Evolutionary conservation across 2,113 vertebrate species (phyloP), one percentile per base, ranked within the genome.

Genomic region (Ceyx margarethae): DNA sequence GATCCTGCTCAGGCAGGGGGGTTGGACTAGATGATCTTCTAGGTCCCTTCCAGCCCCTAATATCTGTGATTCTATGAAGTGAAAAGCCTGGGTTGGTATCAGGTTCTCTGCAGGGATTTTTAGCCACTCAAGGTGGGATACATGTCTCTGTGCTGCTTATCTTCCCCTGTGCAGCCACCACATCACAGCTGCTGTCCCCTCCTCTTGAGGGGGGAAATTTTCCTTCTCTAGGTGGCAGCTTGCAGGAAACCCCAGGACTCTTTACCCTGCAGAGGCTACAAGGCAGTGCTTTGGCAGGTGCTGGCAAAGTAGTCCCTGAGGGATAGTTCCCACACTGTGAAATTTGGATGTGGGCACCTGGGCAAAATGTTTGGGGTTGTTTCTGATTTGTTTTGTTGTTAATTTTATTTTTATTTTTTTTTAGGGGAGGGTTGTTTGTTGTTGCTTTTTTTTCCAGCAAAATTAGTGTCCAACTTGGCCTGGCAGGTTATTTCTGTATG

Each of bases 381-480:
- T 37, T 37, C 37, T 10, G 37, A 37, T 37, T 37, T 37, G 37
- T 37, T 21, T 46, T 46, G 46, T 21, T 21, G 19, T 46, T 9
- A 19, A 8, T 45, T 45, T 15, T 45, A 15, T 15, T 45, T 5
- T 17, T 28, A 42, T 67, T 5, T 37, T 4, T 16, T 26, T 45
- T 72, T 10, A 11, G 37, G 10, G 37, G 37, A 11, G 37, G 37
- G 37, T 35, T 35, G 37, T 37, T 37, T 37, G 37, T 37, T 35
- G 35, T 37, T 37, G 37, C 10, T 37, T 37, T 5, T 17, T 28
- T 48, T 67, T 5, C 40, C 61, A 42, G 74, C 48, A 21, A 60
- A 66, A 29, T 6, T 1, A 0, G 25, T 31, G 54, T 40, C 54
- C 29, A 10, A 0, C 1, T 1, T 8, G 40, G 46, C 46, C 29